Evolutionary conservation across 2,888 invertebrate genomes (phyloP).

Genomic region (Drosophila bunnanda): DNA sequence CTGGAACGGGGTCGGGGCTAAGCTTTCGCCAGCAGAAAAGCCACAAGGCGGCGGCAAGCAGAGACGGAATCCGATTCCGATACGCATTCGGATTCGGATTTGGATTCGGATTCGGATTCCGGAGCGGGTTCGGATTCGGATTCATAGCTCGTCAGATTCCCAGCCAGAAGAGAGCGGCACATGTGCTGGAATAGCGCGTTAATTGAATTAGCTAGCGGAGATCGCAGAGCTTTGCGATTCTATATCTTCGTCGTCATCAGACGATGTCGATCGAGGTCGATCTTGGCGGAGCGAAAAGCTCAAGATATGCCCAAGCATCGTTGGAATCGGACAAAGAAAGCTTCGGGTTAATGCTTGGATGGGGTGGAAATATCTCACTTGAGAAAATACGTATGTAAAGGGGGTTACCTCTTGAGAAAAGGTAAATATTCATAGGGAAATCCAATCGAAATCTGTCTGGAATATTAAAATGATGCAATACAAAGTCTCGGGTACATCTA

Average conservation of each 20-base stretch:
- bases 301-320: slow-evolving; percentile 8
- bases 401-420: too few relatives aligned
- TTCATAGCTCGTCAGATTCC: background rate
- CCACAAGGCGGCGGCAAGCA: background rate
- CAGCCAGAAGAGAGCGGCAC: slow-evolving; percentile 3
- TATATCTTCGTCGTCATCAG: background rate
- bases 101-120: background rate
- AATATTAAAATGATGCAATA: too few relatives aligned
- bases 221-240: slow-evolving; percentile 17
- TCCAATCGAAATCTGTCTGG: too few relatives aligned
- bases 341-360: background rate
- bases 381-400: background rate
- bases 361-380: slow-evolving; percentile 3
- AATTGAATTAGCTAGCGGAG: slow-evolving; percentile 22
- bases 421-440: background rate
- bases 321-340: slow-evolving; percentile 3
- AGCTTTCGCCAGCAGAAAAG: slow-evolving; percentile 53
- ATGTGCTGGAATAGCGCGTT: slow-evolving; percentile 13
- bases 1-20: slow-evolving; percentile 26
- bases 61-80: background rate
- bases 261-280: background rate
- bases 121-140: background rate
- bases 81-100: background rate
- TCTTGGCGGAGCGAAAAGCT: slow-evolving; percentile 21
- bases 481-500: too few relatives aligned